Base-by-base conservation (phyloP, 1,140 invertebrate genomes). In the Dendroctonus ponderosae region DNA sequence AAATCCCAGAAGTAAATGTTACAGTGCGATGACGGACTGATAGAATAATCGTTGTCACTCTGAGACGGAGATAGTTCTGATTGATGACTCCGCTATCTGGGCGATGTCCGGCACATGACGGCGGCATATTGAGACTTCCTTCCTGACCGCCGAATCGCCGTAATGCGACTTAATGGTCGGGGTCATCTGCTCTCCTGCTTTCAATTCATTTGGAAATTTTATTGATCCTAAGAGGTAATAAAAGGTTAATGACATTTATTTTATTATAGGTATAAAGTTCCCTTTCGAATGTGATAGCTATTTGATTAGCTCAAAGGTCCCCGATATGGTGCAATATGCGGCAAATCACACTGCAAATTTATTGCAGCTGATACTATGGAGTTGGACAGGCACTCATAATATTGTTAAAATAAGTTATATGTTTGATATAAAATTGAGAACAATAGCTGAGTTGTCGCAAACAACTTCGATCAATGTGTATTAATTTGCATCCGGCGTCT, bases 121-220 rank as follows among this genome's bases (percentile, higher is more conserved):
- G 72, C 74, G 74, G 71, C 75, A 77, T 76, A 77, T 77, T 77
- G 74, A 76, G 72, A 76, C 73, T 76, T 77, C 75, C 75, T 77
- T 77, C 74, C 75, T 69, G 71, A 67, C 66, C 70, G 72, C 59
- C 67, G 42, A 68, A 62, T 62, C 49, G 63, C 67, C 68, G 66
- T 70, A 74, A 73, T 73, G 70, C 70, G 68, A 71, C 70, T 70
- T 74, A 74, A 74, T 72, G 69, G 68, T 51, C 50, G 8, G 49
- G 44, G 69, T 62, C 68, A 66, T 70, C 66, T 61, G 71, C 26
- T 12, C 63, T n/a, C 51, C 63, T 41, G 49, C 59, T 51, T 67
- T 62, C 59, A 68, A 70, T 71, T 65, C 64, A 65, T 69, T 69
- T 67, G 70, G 63, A 67, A 71, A 71, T 69, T 71, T 67, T 69